Evolutionary conservation across 30 jellyfish, hydroid and myxozoan genomes (phyloP).

Genomic region (Chrysaora quinquecirrha): DNA sequence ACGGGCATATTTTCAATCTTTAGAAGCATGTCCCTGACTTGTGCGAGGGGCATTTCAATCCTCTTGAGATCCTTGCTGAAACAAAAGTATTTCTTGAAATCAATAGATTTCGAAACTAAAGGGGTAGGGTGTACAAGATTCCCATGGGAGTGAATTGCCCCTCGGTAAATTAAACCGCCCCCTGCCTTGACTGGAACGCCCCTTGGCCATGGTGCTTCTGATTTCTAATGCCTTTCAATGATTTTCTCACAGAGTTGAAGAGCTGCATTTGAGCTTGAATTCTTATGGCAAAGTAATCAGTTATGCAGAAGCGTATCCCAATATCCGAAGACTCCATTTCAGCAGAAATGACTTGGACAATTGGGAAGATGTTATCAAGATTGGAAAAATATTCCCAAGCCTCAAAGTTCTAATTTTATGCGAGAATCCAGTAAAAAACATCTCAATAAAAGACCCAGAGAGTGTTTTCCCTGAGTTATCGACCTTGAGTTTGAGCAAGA

Average conservation of each 20-base stretch:
- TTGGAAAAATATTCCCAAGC: constrained; percentile 75
- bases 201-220: no score
- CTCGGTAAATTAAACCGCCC: no score
- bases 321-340: constrained; percentile 59
- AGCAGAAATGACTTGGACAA: constrained; percentile 56
- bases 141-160: no score
- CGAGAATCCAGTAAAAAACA: constrained; percentile 62
- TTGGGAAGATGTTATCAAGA: constrained; percentile 64
- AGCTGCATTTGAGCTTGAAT: constrained; percentile 89
- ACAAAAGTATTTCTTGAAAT: no score
- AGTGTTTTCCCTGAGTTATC: constrained; percentile 38
- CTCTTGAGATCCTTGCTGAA: no score
- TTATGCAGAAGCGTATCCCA: constrained; percentile 45
- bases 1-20: no score
- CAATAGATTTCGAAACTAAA: no score
- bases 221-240: no score
- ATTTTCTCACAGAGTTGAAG: constrained; percentile 71
- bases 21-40: no score
- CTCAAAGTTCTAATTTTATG: constrained; percentile 58
- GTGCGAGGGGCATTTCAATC: no score
- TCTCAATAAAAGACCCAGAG: constrained; percentile 5
- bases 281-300: constrained; percentile 62
- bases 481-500: constrained; percentile 75
- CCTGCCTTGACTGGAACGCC: no score
- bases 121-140: no score